Evolutionary conservation across 1,140 invertebrate genomes (phyloP).

Genomic region (Antheraea pernyi): DNA sequence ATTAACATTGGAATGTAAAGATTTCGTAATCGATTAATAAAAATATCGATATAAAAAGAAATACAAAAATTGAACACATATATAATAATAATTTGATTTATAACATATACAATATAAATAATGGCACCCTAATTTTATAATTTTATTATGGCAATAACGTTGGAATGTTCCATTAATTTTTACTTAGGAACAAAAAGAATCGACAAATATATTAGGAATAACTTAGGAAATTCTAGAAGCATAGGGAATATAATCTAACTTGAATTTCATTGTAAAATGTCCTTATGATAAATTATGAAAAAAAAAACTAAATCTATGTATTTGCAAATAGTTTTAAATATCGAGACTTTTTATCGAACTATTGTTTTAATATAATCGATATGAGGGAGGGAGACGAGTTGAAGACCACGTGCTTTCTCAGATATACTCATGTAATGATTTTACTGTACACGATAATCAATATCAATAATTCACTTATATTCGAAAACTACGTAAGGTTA

Average conservation of each 20-base stretch:
- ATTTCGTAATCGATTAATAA: neutral
- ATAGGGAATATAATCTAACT: neutral
- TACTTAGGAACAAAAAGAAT: neutral
- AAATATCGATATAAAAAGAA: neutral
- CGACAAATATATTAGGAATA: neutral
- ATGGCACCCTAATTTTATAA: neutral
- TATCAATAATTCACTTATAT: neutral
- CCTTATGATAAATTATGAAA: neutral
- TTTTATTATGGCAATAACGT: slow-evolving; percentile 1
- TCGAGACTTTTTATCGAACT: no score
- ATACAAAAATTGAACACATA: neutral
- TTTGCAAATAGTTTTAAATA: no score
- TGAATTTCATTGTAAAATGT: neutral
- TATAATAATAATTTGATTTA: neutral
- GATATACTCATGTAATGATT: no score
- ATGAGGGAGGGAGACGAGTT: no score
- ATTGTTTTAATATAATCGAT: no score
- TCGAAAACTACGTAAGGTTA: neutral
- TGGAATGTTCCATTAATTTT: neutral
- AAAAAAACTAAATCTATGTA: no score
- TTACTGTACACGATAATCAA: neutral
- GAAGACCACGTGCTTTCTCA: no score
- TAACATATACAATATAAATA: neutral
- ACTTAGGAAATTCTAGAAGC: neutral
- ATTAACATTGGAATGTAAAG: neutral